phyloP scores from a whole-genome alignment of 2,888 invertebrate genomes.

The Metacarcinus magister region DNA sequence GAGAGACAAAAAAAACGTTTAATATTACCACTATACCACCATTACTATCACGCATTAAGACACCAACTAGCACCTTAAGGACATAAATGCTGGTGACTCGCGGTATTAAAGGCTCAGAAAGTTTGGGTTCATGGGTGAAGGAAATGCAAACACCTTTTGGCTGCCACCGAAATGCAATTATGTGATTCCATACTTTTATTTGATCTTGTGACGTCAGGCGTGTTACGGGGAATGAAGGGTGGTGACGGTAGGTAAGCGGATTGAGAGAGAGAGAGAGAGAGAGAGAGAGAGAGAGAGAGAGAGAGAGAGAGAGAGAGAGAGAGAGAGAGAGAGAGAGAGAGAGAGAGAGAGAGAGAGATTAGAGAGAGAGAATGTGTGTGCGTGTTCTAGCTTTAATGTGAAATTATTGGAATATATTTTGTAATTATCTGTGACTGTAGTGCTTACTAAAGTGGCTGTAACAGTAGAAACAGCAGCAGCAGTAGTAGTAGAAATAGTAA shows the following conservation, averaged over 20 bases:
- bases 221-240: neutral
- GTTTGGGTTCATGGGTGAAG: neutral
- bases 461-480: neutral
- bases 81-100: no score
- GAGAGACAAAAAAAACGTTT: neutral
- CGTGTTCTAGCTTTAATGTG: no score
- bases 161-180: neutral
- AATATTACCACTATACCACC: neutral
- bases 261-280: neutral
- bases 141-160: neutral
- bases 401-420: neutral
- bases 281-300: neutral
- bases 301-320: slow-evolving; percentile 26
- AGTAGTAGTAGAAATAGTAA: neutral
- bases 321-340: slow-evolving; percentile 26
- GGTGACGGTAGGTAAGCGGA: neutral
- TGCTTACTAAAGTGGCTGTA: neutral
- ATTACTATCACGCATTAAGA: neutral
- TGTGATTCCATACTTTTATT: neutral
- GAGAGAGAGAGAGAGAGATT: neutral
- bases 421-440: no score
- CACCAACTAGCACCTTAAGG: neutral
- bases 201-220: neutral
- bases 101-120: neutral
- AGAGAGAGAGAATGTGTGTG: neutral